Base-by-base conservation (phyloP, 2,888 invertebrate species). In the Ectobius pallidus region DNA sequence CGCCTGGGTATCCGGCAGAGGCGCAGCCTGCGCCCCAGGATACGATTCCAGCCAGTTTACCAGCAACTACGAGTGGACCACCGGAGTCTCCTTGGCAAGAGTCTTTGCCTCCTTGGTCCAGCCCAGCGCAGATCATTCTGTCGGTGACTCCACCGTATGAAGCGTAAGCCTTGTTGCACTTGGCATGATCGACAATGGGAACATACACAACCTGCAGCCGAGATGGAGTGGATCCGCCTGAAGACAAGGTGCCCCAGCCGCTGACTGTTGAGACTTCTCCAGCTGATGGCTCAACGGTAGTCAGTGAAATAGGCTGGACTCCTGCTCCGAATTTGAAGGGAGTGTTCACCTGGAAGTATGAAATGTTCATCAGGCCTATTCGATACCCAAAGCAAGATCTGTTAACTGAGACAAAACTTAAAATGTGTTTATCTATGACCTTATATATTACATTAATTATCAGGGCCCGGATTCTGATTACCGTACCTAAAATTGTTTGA, bases 91-190 rank as follows among this genome's bases (percentile, higher is more conserved):
- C 67, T 82, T 87, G 85, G 69, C 87, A 87, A 65, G 87, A 85
- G 9, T 18, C 11, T 2, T 39, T 62, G 78, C 87, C 87, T 65
- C 85, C 84, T 3, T 85, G 84, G 0, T 82, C 22, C 14, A 42
- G 20, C 0, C 86, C 87, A 0, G 87, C 87, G 71, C 87, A 87
- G 77, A 87, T 84, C 87, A 87, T 87, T 25, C 84, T 83, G 14
- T 69, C 3, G 7, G 81, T 81, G 18, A 81, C 74, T 3, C 39
- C 62, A 14, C 18, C 62, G 18, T 7, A 25, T n/a, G n/a, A n/a
- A 14, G 7, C 39, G 20, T 62, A 62, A 62, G 34, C 34, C 2
- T 1, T 18, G 62, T 62, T 62, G 30, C 62, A 62, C 4, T 0
- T 14, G 0, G 32, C 20, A 7, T 20, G 30, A 16, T 62, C 62